Percentiles rank a stretch among this genome's conserved stretches.
Conservation (phyloP, 2,888 invertebrate genomes). For the Drosophila buzzatii region DNA sequence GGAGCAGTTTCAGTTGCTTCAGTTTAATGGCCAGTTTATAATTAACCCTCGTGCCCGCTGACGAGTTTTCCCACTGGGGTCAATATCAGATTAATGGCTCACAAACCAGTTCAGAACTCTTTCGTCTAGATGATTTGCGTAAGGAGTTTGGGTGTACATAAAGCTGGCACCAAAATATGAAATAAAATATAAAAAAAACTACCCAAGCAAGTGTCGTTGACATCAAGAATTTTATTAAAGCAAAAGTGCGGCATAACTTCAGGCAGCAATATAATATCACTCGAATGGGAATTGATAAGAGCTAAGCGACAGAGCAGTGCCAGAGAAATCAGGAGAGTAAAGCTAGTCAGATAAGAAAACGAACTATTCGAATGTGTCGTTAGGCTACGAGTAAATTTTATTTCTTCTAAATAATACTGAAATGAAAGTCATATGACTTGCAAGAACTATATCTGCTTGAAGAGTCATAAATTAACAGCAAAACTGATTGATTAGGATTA, state of each 20-base stretch:
- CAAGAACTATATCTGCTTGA: background rate
- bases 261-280: conserved; percentile 22
- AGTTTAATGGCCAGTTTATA: conserved; percentile 19
- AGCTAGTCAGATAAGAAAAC: background rate
- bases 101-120: conserved; percentile 29
- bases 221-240: background rate
- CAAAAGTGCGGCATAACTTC: conserved; percentile 44
- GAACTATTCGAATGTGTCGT: background rate
- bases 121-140: conserved; percentile 22
- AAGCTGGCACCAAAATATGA: conserved; percentile 2
- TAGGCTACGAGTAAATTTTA: background rate
- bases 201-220: conserved; percentile 39
- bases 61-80: conserved; percentile 28
- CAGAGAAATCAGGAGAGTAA: background rate
- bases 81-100: conserved; percentile 40
- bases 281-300: conserved; percentile 9
- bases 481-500: background rate
- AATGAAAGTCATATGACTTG: conserved; percentile 5
- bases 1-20: background rate
- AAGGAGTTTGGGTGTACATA: conserved; percentile 27
- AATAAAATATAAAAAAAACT: background rate
- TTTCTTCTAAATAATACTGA: background rate
- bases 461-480: background rate
- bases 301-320: background rate
- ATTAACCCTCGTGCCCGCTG: conserved; percentile 25